Evolutionary conservation across 2,888 invertebrate genomes (phyloP).

Genomic region (Neoascia interrupta): DNA sequence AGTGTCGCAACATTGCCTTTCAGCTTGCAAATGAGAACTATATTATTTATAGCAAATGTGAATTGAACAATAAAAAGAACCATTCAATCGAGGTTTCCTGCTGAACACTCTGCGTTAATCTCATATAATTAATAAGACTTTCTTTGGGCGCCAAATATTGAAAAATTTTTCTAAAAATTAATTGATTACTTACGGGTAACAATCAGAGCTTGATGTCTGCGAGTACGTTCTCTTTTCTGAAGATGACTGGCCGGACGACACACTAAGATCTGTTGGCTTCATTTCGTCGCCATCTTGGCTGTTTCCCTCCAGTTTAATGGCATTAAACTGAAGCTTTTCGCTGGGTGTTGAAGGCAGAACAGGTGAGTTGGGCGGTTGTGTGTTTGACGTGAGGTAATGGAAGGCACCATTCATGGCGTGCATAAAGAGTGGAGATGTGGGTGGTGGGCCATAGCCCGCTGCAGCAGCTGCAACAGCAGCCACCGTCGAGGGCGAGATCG

Average conservation of each 20-base stretch:
- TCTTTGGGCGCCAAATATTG: too few relatives aligned
- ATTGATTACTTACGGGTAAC: constrained; percentile 79
- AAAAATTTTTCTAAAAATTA: constrained; percentile 11
- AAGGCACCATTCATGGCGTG: constrained; percentile 79
- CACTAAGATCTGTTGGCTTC: constrained; percentile 86
- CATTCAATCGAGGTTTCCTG: too few relatives aligned
- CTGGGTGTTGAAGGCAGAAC: constrained; percentile 73
- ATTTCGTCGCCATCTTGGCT: constrained; percentile 81
- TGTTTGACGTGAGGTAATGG: constrained; percentile 78
- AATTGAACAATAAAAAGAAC: too few relatives aligned
- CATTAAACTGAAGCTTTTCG: constrained; percentile 78
- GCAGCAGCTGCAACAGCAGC: constrained; percentile 76
- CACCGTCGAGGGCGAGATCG: constrained; percentile 75
- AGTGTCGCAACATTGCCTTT: too few relatives aligned
- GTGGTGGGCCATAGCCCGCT: constrained; percentile 78
- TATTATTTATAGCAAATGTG: too few relatives aligned
- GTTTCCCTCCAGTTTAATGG: constrained; percentile 78
- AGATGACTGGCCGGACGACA: constrained; percentile 71
- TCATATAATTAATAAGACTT: too few relatives aligned
- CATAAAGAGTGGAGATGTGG: constrained; percentile 79
- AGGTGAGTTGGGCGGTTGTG: constrained; percentile 78
- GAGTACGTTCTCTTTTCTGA: constrained; percentile 73
- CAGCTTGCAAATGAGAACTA: too few relatives aligned
- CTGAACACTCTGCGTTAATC: too few relatives aligned
- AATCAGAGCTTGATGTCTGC: constrained; percentile 74